Evolutionary conservation across 1,140 invertebrate genomes (phyloP).

Genomic region (Marisa cornuarietis): DNA sequence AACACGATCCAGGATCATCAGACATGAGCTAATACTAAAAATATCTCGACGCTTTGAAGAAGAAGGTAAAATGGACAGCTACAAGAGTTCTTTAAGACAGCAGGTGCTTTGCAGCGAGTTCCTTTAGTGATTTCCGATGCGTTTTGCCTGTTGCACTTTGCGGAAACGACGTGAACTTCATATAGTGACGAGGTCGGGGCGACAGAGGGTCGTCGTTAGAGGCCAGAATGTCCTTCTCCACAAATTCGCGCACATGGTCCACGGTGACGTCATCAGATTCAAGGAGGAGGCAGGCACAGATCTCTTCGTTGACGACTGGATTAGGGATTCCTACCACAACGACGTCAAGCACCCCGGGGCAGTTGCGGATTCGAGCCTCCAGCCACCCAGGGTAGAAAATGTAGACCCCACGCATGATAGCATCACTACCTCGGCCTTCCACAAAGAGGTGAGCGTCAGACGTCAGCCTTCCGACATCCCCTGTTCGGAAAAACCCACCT

Average conservation of each 20-base stretch:
- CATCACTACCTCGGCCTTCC: conserved; percentile 9
- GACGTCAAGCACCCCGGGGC: neutral
- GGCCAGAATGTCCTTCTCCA: conserved; percentile 4
- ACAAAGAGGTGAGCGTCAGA: neutral
- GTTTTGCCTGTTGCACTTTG: neutral
- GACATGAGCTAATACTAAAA: no score
- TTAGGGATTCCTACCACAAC: conserved; percentile 4
- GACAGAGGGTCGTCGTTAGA: neutral
- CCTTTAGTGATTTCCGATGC: no score
- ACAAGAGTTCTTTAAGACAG: no score
- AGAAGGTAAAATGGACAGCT: no score
- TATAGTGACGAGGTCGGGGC: neutral
- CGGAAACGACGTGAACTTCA: conserved; percentile 3
- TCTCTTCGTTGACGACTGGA: conserved; percentile 4
- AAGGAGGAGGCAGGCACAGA: conserved; percentile 12
- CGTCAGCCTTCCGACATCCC: conserved; percentile 9
- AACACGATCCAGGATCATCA: no score
- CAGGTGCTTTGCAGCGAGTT: no score
- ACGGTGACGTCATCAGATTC: neutral
- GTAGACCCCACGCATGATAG: conserved; percentile 3
- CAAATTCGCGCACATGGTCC: conserved; percentile 4
- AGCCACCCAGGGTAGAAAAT: conserved; percentile 3
- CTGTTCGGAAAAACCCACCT: conserved; percentile 6
- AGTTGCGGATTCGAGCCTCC: conserved; percentile 1
- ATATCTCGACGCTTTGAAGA: no score